Evolutionary conservation across 1,140 invertebrate species (phyloP).

Genomic region (Musca domestica): DNA sequence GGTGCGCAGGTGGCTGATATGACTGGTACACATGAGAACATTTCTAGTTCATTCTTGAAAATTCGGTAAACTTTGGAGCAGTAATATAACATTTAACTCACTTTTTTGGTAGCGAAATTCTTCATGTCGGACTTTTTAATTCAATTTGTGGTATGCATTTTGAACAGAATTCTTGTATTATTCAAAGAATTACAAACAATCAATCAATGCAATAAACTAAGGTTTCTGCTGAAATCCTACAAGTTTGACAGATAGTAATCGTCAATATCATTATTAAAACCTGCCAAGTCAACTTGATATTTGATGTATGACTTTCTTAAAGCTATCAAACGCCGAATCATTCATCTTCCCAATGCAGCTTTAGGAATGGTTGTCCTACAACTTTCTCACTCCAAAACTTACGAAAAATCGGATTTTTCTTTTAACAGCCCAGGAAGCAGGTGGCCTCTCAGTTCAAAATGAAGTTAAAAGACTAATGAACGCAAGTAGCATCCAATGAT

Average conservation of each 20-base stretch:
- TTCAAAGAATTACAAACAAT: no score
- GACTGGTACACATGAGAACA: no score
- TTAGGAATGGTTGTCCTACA: not conserved
- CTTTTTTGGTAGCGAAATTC: no score
- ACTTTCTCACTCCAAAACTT: not conserved
- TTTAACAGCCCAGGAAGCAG: not conserved
- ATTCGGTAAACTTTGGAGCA: no score
- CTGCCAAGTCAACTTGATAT: slow-evolving; percentile 51
- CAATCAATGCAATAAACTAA: no score
- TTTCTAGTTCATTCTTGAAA: no score
- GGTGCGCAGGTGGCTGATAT: no score
- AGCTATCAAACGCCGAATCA: slow-evolving; percentile 31
- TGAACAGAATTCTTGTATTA: no score
- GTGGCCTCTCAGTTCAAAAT: slow-evolving; percentile 9
- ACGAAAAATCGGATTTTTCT: slow-evolving; percentile 34
- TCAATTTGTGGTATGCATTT: no score
- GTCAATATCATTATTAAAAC: slow-evolving; percentile 19
- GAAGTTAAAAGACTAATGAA: slow-evolving; percentile 13
- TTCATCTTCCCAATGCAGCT: slow-evolving; percentile 42
- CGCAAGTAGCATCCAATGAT: not conserved
- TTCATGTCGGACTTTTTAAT: no score
- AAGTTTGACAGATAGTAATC: slow-evolving; percentile 1
- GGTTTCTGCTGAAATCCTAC: no score
- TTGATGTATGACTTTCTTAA: slow-evolving; percentile 48
- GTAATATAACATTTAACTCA: no score